Conservation (phyloP, 2,797 vertebrate genomes). For the Gymnothorax reevesii region DNA sequence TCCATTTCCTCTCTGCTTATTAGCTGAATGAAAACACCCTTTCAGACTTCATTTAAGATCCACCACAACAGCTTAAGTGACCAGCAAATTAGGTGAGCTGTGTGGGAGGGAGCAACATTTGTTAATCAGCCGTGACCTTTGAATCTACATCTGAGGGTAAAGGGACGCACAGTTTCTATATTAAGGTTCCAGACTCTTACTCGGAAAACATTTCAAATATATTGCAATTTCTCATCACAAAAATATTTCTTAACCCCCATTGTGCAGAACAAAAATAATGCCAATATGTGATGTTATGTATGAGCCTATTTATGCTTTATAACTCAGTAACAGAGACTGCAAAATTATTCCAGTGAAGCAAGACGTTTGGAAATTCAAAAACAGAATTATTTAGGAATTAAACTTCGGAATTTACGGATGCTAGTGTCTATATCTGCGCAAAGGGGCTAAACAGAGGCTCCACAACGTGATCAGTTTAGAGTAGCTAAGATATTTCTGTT, state of each 20-base stretch:
- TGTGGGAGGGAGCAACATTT: slow-evolving; percentile 5
- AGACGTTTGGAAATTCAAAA: no score
- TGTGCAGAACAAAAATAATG: no score
- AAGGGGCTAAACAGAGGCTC: not conserved
- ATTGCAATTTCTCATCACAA: not conserved
- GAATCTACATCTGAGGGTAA: not conserved
- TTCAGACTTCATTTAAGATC: slow-evolving; percentile 27
- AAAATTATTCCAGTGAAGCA: no score
- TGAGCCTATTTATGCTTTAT: no score
- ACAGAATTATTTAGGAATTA: no score
- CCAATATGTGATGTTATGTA: no score
- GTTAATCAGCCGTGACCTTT: slow-evolving; percentile 14
- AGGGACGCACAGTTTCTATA: not conserved
- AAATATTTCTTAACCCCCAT: not conserved
- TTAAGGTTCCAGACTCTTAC: not conserved
- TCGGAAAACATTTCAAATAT: not conserved
- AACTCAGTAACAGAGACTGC: no score
- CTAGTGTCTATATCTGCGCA: no score
- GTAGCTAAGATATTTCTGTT: slow-evolving; percentile 6
- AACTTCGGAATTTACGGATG: no score
- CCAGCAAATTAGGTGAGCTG: slow-evolving; percentile 25
- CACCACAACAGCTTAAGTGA: slow-evolving; percentile 10
- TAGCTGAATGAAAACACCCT: slow-evolving; percentile 27
- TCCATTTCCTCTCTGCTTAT: slow-evolving; percentile 8
- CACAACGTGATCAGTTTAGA: not conserved